These are phyloP conservation scores for Lutjanus campechanus DNA, from an alignment of 2,797 vertebrate species.

Conservation along the genomic window DNA sequence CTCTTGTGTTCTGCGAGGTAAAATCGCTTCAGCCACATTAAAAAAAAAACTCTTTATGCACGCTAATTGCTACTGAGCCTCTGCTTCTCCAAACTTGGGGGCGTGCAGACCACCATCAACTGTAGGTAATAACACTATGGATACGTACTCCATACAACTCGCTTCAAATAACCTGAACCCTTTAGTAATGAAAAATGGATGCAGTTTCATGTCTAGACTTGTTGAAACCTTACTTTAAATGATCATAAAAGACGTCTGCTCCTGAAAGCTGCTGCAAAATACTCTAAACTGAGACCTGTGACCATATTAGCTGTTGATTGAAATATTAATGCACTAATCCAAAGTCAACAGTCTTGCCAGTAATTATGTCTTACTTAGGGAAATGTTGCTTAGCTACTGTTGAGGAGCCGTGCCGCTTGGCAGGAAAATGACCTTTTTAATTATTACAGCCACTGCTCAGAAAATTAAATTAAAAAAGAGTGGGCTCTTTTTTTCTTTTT, in stretches of 20 bases:
- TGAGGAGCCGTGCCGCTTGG: conserved; percentile 48
- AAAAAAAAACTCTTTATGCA: no score
- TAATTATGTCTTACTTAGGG: conserved; percentile 50
- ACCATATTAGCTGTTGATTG: conserved; percentile 46
- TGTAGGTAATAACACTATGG: no score
- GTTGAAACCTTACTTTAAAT: not conserved
- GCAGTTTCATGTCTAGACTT: conserved; percentile 5
- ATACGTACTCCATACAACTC: no score
- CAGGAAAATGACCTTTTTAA: conserved; percentile 54
- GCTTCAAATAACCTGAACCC: no score
- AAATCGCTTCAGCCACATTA: no score
- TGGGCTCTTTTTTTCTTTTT: not conserved
- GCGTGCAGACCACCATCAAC: no score
- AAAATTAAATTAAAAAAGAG: conserved; percentile 14
- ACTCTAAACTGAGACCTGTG: not conserved
- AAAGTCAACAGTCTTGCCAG: conserved; percentile 31
- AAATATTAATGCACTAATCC: conserved; percentile 42
- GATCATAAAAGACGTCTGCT: not conserved
- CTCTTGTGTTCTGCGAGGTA: no score
- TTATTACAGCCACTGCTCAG: conserved; percentile 42
- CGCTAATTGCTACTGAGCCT: no score
- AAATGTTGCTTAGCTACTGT: conserved; percentile 58
- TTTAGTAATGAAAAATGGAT: not conserved
- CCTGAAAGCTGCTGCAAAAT: not conserved
- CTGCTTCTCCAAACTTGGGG: no score